A percentile compares a stretch with the other conserved stretches of the same genome.
Evolutionary conservation across 2,113 vertebrate genomes (phyloP).

Genomic region (Corythoichthys haematopterus): DNA sequence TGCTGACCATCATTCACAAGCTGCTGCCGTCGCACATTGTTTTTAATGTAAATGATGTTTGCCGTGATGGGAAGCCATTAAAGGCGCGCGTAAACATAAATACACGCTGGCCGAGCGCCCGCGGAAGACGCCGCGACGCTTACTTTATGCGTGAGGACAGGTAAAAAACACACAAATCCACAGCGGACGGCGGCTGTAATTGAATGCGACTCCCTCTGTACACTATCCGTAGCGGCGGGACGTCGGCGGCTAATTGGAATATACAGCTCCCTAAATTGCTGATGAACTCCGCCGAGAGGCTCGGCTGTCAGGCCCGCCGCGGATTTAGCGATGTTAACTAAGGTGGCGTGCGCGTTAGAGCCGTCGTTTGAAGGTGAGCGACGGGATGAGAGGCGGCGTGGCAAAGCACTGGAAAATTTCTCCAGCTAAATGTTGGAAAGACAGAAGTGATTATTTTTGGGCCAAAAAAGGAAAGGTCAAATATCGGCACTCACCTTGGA

Average conservation of each 20-base stretch:
- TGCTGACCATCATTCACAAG: conserved; percentile 63
- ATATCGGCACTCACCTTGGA: too few relatives aligned
- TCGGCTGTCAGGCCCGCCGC: conserved; percentile 42
- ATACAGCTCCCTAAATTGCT: conserved; percentile 62
- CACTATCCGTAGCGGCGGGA: conserved; percentile 60
- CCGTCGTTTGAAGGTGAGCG: conserved; percentile 52
- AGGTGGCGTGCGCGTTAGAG: conserved; percentile 39
- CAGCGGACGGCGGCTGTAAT: conserved; percentile 64
- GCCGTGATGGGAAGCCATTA: conserved; percentile 45
- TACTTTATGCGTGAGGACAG: conserved; percentile 67
- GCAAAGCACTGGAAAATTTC: conserved; percentile 15
- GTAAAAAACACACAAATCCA: conserved; percentile 64
- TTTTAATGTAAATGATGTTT: conserved; percentile 55
- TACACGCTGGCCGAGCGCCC: conserved; percentile 25
- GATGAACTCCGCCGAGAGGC: conserved; percentile 52
- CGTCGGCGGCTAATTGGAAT: conserved; percentile 66
- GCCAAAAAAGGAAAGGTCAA: too few relatives aligned
- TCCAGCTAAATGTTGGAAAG: too few relatives aligned
- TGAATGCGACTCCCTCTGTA: conserved; percentile 68
- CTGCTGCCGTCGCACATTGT: conserved; percentile 41
- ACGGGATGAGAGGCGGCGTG: conserved; percentile 28
- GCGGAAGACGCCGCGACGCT: conserved; percentile 32
- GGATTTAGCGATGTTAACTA: conserved; percentile 43
- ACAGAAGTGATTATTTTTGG: too few relatives aligned
- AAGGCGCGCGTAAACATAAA: conserved; percentile 40